Conservation (phyloP, 1,140 invertebrate species). For the Atta cephalotes region DNA sequence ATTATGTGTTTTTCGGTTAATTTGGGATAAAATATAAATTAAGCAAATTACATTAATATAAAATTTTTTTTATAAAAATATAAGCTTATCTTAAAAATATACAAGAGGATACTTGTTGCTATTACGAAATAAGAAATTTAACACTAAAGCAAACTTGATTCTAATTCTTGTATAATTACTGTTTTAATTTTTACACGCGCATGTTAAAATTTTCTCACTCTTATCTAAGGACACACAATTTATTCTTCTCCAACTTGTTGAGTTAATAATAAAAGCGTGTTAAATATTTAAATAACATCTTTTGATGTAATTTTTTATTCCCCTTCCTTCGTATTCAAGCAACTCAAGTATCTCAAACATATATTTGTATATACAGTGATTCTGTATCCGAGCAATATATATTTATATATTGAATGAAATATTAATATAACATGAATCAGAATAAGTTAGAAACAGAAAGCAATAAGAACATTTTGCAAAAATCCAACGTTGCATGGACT, state of each 20-base stretch:
- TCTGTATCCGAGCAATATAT: not conserved
- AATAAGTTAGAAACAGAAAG: constrained; percentile 1
- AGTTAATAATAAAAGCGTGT: constrained; percentile 23
- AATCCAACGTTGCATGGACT: not conserved
- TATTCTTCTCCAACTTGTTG: constrained; percentile 10
- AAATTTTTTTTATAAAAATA: not conserved
- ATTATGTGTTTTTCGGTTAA: not conserved
- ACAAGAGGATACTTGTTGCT: constrained; percentile 4
- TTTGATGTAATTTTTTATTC: not conserved
- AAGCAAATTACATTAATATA: not conserved
- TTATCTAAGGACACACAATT: not conserved
- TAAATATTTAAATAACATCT: not conserved
- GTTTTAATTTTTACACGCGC: constrained; percentile 15
- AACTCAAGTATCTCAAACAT: not conserved
- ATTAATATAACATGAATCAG: not conserved
- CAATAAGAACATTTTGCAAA: constrained; percentile 13
- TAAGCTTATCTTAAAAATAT: not conserved
- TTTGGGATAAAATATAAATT: not conserved
- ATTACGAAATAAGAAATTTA: constrained; percentile 18
- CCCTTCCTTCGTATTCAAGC: not conserved
- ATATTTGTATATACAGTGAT: not conserved
- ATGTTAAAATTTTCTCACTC: constrained; percentile 1
- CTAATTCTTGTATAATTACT: not conserved
- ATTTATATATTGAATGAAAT: constrained; percentile 6
- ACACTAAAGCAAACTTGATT: not conserved